Evolutionary conservation across 2,797 vertebrate species (phyloP).

Genomic region (Harpagifer antarcticus): DNA sequence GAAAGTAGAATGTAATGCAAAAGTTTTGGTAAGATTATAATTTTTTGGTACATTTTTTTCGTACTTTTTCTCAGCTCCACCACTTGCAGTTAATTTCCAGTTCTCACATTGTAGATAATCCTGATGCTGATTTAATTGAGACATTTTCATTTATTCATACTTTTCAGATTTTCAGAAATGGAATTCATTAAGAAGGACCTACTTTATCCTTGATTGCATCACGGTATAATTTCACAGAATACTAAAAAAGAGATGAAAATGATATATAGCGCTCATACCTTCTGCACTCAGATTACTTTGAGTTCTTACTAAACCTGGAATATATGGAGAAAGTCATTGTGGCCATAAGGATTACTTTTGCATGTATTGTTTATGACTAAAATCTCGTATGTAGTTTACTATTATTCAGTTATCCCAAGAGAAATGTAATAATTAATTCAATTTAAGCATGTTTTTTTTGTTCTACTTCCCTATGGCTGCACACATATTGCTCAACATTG

Average conservation of each 20-base stretch:
- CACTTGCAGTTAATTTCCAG: slow-evolving; percentile 38
- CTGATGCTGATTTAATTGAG: slow-evolving; percentile 40
- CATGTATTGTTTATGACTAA: neutral
- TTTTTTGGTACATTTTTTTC: neutral
- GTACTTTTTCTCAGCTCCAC: slow-evolving; percentile 1
- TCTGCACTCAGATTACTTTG: slow-evolving; percentile 2
- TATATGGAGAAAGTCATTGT: neutral
- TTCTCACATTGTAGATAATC: slow-evolving; percentile 31
- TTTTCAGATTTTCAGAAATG: slow-evolving; percentile 50
- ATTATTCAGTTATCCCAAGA: neutral
- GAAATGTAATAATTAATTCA: neutral
- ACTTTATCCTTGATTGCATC: slow-evolving; percentile 51
- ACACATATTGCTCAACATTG: neutral
- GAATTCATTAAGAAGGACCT: slow-evolving; percentile 40
- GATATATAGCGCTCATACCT: neutral
- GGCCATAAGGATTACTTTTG: neutral
- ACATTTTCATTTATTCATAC: slow-evolving; percentile 58
- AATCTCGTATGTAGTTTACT: neutral
- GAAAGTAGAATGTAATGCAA: neutral
- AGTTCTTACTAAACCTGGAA: neutral
- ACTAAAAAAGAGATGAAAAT: slow-evolving; percentile 4
- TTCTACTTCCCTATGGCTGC: too few species aligned
- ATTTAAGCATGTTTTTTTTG: too few species aligned
- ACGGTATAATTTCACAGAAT: slow-evolving; percentile 42
- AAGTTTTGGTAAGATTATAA: neutral